phyloP scores from a whole-genome alignment of 2,113 vertebrate genomes.

The Paramormyrops kingsleyae region DNA sequence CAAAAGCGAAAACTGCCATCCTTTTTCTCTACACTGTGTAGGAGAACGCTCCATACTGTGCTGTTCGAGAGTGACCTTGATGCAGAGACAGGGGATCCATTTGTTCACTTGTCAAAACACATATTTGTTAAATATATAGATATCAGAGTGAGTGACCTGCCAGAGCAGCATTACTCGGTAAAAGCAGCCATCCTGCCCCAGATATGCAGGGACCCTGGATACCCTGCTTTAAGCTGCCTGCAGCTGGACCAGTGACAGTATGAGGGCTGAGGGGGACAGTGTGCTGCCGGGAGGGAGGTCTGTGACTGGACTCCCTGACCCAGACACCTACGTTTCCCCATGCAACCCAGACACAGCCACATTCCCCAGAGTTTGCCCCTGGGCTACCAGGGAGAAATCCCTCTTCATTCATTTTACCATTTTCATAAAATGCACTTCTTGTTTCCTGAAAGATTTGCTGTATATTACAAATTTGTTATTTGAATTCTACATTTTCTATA shows the following conservation, averaged over 20 bases:
- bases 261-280: not conserved
- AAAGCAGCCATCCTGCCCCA: not conserved
- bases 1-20: not conserved
- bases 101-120: not conserved
- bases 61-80: not conserved
- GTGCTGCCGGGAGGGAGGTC: not conserved
- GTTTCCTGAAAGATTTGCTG: not conserved
- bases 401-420: not conserved
- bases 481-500: not conserved
- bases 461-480: not conserved
- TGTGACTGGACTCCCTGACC: not conserved
- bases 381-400: not conserved
- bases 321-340: not conserved
- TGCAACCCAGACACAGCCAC: constrained; percentile 17
- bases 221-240: not conserved
- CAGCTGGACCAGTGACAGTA: constrained; percentile 23
- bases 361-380: not conserved
- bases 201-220: constrained; percentile 12
- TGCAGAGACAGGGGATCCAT: not conserved
- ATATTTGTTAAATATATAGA: not conserved
- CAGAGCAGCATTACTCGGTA: not conserved
- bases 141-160: not conserved
- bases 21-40: not conserved
- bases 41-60: not conserved
- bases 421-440: not conserved